Conservation (phyloP, 2,797 vertebrate species). For the Rhadinocentrus ornatus region DNA sequence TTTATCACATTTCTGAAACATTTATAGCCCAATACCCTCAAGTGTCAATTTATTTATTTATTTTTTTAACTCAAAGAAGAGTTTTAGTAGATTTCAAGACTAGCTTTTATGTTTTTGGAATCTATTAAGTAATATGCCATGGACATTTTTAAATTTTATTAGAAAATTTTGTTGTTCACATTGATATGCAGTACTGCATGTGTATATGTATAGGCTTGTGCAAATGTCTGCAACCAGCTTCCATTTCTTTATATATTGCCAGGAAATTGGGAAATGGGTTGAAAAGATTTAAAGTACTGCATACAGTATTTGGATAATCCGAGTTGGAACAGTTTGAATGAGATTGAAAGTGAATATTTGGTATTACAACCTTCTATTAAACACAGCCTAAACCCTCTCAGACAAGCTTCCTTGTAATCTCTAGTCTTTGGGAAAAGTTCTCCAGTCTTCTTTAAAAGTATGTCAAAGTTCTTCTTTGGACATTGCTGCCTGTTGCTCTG, state of each 20-base stretch:
- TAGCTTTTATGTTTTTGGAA: constrained; percentile 31
- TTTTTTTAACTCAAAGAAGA: constrained; percentile 19
- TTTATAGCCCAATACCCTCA: constrained; percentile 57
- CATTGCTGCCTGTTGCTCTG: background rate
- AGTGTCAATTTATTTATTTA: constrained; percentile 63
- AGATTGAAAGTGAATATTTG: background rate
- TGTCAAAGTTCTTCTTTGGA: background rate
- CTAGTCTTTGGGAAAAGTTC: no score
- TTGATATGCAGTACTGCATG: background rate
- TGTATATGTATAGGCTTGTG: background rate
- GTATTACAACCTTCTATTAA: background rate
- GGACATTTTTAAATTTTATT: background rate
- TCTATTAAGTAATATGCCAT: background rate
- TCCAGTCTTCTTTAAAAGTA: no score
- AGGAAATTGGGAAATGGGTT: no score
- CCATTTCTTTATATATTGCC: no score
- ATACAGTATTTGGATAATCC: no score
- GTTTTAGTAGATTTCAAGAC: constrained; percentile 47
- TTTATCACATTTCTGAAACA: constrained; percentile 56
- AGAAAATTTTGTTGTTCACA: background rate
- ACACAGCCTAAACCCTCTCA: background rate
- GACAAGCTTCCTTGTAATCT: no score
- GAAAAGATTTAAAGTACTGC: no score
- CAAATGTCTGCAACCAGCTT: no score
- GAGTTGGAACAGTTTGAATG: background rate